Evolutionary conservation across 2,113 vertebrate species (phyloP), one percentile per base, ranked within the genome.

Genomic region (Cephalopterus ornatus): DNA sequence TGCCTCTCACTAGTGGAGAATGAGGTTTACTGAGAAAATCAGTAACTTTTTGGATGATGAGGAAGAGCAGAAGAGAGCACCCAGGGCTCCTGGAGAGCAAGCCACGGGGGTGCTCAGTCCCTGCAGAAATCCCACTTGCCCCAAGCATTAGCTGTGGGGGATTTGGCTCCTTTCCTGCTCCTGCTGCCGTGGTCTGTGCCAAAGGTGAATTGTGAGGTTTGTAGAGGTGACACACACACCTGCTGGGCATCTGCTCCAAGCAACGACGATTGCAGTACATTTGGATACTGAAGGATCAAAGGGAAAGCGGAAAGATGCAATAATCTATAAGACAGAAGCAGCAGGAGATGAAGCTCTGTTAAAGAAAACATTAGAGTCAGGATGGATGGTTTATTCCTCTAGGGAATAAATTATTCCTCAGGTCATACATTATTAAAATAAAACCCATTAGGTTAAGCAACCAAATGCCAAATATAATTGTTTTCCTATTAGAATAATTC

Each of bases 401-500:
- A 66, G 73, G 84, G 91, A 92, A 90, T 74, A 89, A 93, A 88
- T 68, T 93, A 90, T 91, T 93, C 87, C 95, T 73, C 18, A 3
- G 22, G 41, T 82, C 68, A 67, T 91, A 67, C 37, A 75, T 94
- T 94, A 93, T 92, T 96, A 78, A 96, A 95, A 84, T 74, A 77
- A 92, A 62, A 81, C 37, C 83, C 49, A 85, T 80, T 89, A 91
- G 35, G 53, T 77, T 92, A 94, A 93, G 91, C 70, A 91, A 89
- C 26, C n/a, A 27, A 92, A 86, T 56, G 79, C 82, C 88, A 90
- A 85, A 79, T 85, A 58, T 92, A 88, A 91, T 94, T 91, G 77
- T 85, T 89, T 88, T 78, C 65, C 70, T 89, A 85, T 93, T 87
- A 94, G 58, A 95, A 74, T 91, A 92, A 95, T 96, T 93, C 94